Conservation (phyloP, 2,888 invertebrate species). For the Myopa testacea region DNA sequence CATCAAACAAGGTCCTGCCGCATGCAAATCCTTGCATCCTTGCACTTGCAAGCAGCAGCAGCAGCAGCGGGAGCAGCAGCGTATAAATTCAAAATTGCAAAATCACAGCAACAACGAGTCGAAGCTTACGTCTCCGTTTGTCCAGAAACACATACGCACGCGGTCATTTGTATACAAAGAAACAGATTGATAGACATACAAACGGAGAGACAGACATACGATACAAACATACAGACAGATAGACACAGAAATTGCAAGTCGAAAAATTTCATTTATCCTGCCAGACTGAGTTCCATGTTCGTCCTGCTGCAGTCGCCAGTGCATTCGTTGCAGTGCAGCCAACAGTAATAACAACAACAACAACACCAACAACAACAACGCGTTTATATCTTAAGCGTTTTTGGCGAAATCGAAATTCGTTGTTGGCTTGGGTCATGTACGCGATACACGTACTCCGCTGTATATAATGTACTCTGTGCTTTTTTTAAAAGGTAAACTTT, state of each 20-base stretch:
- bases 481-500: not conserved
- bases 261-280: slow-evolving; percentile 27
- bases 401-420: slow-evolving; percentile 20
- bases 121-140: not conserved
- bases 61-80: slow-evolving; percentile 10
- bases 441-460: not conserved
- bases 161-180: slow-evolving; percentile 2
- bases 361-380: not conserved
- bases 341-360: not conserved
- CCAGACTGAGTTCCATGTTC: slow-evolving; percentile 1
- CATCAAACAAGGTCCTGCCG: slow-evolving; percentile 1
- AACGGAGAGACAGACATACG: not conserved
- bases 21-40: slow-evolving; percentile 13
- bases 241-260: not conserved
- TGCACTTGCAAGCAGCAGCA: not conserved
- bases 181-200: not conserved
- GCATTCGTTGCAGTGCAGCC: slow-evolving; percentile 23
- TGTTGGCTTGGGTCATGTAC: not conserved
- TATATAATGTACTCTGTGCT: not conserved
- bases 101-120: slow-evolving; percentile 19
- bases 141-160: not conserved
- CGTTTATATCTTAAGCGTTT: slow-evolving; percentile 27
- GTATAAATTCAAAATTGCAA: slow-evolving; percentile 28
- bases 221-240: not conserved
- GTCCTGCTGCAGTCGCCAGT: slow-evolving; percentile 2